These are phyloP conservation scores for Lepilemur ruficaudatus DNA, from an alignment of 2,797 vertebrate species.

Conservation along the genomic window DNA sequence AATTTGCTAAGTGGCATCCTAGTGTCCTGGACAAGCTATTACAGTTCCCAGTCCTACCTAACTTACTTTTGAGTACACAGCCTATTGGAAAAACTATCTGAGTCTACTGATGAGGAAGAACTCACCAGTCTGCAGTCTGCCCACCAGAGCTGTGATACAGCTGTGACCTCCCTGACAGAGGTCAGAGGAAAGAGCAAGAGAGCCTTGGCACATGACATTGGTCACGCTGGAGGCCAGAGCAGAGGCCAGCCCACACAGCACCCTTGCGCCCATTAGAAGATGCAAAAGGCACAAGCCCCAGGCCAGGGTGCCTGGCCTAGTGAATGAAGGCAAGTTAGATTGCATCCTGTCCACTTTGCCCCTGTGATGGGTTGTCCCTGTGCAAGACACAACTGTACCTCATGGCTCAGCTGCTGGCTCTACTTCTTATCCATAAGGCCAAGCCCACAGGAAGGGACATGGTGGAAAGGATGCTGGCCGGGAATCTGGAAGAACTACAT, in stretches of 20 bases:
- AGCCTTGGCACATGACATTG: background rate
- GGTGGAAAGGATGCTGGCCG: background rate
- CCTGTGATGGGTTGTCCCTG: background rate
- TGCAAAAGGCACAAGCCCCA: background rate
- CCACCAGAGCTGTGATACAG: background rate
- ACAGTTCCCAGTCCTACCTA: background rate
- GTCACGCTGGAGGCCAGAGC: background rate
- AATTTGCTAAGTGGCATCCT: slow-evolving; percentile 53
- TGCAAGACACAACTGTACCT: background rate
- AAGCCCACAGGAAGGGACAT: background rate
- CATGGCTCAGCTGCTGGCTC: background rate
- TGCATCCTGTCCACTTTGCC: background rate
- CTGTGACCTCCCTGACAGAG: background rate
- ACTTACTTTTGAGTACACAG: background rate
- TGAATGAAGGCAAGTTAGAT: background rate
- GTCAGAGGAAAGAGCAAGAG: background rate
- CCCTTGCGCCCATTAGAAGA: background rate
- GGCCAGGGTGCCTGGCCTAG: background rate
- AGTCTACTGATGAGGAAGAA: background rate
- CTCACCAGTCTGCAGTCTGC: background rate
- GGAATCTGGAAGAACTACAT: background rate
- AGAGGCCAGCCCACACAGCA: background rate
- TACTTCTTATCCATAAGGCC: background rate
- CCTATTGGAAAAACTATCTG: background rate
- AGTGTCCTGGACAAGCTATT: slow-evolving; percentile 11